These are phyloP conservation scores for Dendroctonus ponderosae DNA, from an alignment of 1,140 invertebrate genomes.

Conservation along the genomic window DNA sequence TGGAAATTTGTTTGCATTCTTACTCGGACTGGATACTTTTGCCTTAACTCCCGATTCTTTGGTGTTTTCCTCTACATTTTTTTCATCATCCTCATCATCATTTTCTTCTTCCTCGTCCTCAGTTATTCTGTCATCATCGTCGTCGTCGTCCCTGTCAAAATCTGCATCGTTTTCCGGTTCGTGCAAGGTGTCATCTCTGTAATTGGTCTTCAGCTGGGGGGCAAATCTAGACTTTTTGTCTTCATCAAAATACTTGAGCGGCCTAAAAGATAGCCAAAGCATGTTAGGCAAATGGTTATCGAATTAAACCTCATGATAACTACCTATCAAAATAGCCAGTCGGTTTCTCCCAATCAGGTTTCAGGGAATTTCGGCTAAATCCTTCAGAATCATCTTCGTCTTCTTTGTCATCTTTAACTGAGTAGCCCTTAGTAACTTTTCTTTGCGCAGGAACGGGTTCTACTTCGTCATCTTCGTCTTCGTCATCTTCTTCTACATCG, in stretches of 20 bases:
- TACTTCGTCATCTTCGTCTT: background rate
- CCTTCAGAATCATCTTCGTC: background rate
- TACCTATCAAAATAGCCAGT: background rate
- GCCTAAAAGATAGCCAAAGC: slow-evolving; percentile 4
- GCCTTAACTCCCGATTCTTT: background rate
- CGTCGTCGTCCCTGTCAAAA: slow-evolving; percentile 11
- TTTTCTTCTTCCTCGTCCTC: no score
- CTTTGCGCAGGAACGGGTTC: background rate
- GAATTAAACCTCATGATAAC: background rate
- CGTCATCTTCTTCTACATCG: background rate
- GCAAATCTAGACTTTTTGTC: slow-evolving; percentile 4
- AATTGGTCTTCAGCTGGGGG: slow-evolving; percentile 29
- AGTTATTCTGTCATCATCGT: slow-evolving; percentile 8
- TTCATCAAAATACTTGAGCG: background rate
- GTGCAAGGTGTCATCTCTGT: slow-evolving; percentile 40
- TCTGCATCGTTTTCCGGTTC: slow-evolving; percentile 29
- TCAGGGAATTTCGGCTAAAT: slow-evolving; percentile 1
- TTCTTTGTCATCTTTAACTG: background rate
- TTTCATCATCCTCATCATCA: slow-evolving; percentile 10
- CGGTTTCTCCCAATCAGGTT: background rate
- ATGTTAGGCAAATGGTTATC: background rate
- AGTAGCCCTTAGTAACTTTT: slow-evolving; percentile 2
- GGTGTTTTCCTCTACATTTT: background rate
- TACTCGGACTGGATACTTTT: no score
- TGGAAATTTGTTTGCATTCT: no score